Conservation (phyloP, 2,113 vertebrate species). For the Actenoides lindsayi region DNA sequence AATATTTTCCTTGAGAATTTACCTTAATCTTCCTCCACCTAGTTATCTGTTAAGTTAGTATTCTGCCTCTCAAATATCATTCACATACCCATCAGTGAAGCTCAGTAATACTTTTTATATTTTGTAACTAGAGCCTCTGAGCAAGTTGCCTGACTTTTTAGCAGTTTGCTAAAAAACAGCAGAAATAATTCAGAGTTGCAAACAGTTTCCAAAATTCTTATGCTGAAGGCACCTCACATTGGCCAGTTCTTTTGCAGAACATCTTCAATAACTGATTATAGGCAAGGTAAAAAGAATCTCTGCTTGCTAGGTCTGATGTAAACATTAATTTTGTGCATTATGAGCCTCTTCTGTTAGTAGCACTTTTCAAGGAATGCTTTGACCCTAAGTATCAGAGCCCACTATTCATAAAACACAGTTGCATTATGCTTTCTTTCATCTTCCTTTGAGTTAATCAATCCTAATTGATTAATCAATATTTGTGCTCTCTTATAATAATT, state of each 20-base stretch:
- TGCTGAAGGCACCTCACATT: not conserved
- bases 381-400: not conserved
- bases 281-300: not conserved
- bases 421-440: slow-evolving; percentile 6
- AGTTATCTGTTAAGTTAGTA: not conserved
- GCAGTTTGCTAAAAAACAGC: not conserved
- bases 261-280: not conserved
- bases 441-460: not conserved
- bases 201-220: not conserved
- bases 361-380: not conserved
- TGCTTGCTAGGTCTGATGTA: not conserved
- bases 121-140: not conserved
- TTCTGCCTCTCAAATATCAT: not conserved
- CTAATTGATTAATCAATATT: slow-evolving; percentile 31
- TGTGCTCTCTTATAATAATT: not conserved
- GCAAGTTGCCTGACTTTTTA: not conserved
- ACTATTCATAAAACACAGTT: not conserved
- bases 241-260: not conserved
- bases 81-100: not conserved
- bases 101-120: not conserved
- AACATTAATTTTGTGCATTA: not conserved
- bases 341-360: not conserved
- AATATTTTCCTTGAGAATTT: not conserved
- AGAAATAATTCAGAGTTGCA: not conserved
- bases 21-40: not conserved